Percentiles rank a stretch among this genome's conserved stretches.
phyloP scores from a whole-genome alignment of 2,888 invertebrate species.

The Ethmia dodecea region DNA sequence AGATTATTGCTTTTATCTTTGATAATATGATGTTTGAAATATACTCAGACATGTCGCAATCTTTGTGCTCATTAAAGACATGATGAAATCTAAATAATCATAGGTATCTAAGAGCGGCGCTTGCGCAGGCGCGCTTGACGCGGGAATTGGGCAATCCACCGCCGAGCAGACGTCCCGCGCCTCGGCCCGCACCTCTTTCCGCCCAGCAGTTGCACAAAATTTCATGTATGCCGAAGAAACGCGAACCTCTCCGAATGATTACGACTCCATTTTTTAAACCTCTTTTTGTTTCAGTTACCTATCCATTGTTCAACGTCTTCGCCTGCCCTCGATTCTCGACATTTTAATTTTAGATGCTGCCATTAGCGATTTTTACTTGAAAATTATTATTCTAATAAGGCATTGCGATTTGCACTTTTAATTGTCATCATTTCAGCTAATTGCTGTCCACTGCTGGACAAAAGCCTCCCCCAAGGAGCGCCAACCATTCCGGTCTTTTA shows the following conservation, averaged over 20 bases:
- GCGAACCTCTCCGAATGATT: conserved; percentile 43
- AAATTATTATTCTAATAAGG: too few species aligned
- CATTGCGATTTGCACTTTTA: too few species aligned
- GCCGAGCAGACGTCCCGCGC: conserved; percentile 47
- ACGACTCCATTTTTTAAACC: conserved; percentile 31
- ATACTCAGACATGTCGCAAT: too few species aligned
- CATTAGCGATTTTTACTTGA: conserved; percentile 32
- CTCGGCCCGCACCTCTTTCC: conserved; percentile 24
- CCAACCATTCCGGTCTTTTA: too few species aligned
- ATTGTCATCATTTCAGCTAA: too few species aligned
- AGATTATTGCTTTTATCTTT: too few species aligned
- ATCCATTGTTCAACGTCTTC: conserved; percentile 17
- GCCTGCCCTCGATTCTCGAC: conserved; percentile 17
- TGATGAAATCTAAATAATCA: conserved; percentile 61
- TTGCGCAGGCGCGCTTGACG: conserved; percentile 21
- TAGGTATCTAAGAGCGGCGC: conserved; percentile 26
- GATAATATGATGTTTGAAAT: too few species aligned
- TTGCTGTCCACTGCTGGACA: too few species aligned
- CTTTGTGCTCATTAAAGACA: too few species aligned
- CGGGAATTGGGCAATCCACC: conserved; percentile 68
- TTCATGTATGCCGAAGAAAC: conserved; percentile 43
- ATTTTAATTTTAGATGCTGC: conserved; percentile 20
- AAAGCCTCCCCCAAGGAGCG: too few species aligned
- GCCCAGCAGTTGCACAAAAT: conserved; percentile 38
- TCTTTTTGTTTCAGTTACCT: conserved; percentile 45